phyloP scores from a whole-genome alignment of 2,888 invertebrate species.

The Palloptera scutellata region DNA sequence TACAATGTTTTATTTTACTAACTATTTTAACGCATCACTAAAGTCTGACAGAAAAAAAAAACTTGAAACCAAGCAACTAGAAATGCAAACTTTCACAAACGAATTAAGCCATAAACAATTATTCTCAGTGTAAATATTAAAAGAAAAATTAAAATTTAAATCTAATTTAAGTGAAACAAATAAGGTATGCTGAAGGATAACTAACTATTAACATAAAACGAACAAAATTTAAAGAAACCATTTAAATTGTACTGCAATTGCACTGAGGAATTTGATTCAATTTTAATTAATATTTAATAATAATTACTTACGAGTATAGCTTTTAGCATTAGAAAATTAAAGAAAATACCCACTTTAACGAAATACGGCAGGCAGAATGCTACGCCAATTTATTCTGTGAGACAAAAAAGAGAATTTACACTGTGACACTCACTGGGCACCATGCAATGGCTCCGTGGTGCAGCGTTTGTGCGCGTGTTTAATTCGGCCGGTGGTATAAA shows the following conservation, averaged over 20 bases:
- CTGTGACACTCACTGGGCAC: too few species aligned
- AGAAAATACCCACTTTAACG: not conserved
- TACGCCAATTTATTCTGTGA: too few species aligned
- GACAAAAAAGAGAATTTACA: too few species aligned
- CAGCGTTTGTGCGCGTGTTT: not conserved
- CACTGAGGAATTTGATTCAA: slow-evolving; percentile 66
- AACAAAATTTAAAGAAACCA: slow-evolving; percentile 36
- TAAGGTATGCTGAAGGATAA: slow-evolving; percentile 28
- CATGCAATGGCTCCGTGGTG: not conserved
- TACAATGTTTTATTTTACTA: too few species aligned
- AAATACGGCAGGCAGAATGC: too few species aligned
- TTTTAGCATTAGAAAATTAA: not conserved
- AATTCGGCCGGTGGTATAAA: too few species aligned
- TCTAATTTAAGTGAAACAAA: slow-evolving; percentile 29
- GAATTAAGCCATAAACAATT: slow-evolving; percentile 21
- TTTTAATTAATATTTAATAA: slow-evolving; percentile 47
- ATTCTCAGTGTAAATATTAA: slow-evolving; percentile 18
- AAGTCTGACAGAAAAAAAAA: slow-evolving; percentile 38
- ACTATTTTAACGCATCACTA: slow-evolving; percentile 22
- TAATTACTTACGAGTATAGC: not conserved
- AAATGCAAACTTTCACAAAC: slow-evolving; percentile 16
- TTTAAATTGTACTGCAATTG: slow-evolving; percentile 62
- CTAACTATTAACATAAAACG: slow-evolving; percentile 34
- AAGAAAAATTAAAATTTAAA: slow-evolving; percentile 18
- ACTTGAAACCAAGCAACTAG: slow-evolving; percentile 16